Evolutionary conservation across 2,888 invertebrate species (phyloP), one percentile per base, ranked within the genome.

Genomic region (Scaptomyza polygonia): DNA sequence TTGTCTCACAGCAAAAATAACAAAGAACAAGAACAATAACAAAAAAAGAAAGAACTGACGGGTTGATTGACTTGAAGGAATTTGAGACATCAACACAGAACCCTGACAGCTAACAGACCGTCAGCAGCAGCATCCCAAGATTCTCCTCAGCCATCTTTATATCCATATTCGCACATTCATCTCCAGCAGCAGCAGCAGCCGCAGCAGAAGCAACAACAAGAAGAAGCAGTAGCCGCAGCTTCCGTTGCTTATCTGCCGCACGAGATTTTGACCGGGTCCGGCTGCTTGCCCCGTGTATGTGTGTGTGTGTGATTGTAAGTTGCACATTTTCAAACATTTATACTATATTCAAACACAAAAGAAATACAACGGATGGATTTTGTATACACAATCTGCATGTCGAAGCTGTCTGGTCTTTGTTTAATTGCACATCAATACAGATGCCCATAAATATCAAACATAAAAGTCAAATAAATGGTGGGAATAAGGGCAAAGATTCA

Each of bases 41-140:
- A 74, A 36, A 36, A 36, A 59, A 56, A 72, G 68, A 48, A 52
- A 14, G 40, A 67, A 51, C 68, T 81, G 86, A 79, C 81, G 82
- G 86, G 82, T 82, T 82, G 82, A 82, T 82, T 84, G 82, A 82
- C 82, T 86, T 63, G 73, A 57, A 81, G 82, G 82, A 86, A 82
- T 82, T 86, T 69, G 67, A 83, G 62, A 67, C 59, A 42, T 59
- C 52, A 72, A 49, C 45, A 54, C 36, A 14, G n/a, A 5, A 12
- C n/a, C 5, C 42, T 5, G 39, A 27, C 29, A 59, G 39, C 43
- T 3, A 63, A 36, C 47, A 68, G 39, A 12, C 12, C 64, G 43
- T 68, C 43, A 47, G 34, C 45, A 56, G 30, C 56, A 52, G 30
- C 49, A 57, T 47, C 56, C 56, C 49, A 3, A 66, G 55, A 61